phyloP scores from a whole-genome alignment of 2,888 invertebrate species.

The Dysmachus trigonus region DNA sequence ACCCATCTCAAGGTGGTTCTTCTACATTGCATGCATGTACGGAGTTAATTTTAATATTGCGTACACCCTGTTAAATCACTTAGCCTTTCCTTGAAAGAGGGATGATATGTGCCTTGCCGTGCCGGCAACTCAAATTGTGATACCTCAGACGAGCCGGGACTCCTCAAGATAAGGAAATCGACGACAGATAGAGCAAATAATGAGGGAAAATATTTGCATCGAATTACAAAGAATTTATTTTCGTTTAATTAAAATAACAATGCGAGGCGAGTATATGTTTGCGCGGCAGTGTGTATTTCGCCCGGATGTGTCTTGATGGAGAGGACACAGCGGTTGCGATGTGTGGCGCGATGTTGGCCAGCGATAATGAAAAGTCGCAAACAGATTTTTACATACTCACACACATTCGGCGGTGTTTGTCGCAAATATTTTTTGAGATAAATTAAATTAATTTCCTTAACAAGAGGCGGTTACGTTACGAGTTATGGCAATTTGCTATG shows the following conservation, averaged over 20 bases:
- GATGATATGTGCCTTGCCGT: neutral
- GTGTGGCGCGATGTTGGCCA: neutral
- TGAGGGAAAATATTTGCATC: constrained; percentile 55
- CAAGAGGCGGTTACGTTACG: neutral
- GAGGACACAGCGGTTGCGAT: neutral
- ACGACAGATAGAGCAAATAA: constrained; percentile 52
- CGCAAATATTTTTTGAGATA: neutral
- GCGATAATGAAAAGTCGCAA: constrained; percentile 12
- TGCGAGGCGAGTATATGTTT: constrained; percentile 27
- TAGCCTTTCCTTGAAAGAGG: constrained; percentile 14
- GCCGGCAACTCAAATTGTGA: neutral
- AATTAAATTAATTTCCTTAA: neutral
- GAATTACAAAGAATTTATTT: constrained; percentile 53
- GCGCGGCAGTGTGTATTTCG: neutral
- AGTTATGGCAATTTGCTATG: neutral
- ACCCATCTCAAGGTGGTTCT: constrained; percentile 30
- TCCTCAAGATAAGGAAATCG: constrained; percentile 39
- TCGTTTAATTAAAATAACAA: constrained; percentile 55
- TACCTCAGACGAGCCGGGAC: neutral
- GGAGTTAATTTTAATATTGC: constrained; percentile 34
- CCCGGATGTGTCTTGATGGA: neutral
- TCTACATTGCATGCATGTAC: neutral
- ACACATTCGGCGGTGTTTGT: neutral
- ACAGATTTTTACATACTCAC: neutral
- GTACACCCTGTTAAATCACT: constrained; percentile 26